Conservation (phyloP, 2,888 invertebrate species). For the Encarsia formosa region DNA sequence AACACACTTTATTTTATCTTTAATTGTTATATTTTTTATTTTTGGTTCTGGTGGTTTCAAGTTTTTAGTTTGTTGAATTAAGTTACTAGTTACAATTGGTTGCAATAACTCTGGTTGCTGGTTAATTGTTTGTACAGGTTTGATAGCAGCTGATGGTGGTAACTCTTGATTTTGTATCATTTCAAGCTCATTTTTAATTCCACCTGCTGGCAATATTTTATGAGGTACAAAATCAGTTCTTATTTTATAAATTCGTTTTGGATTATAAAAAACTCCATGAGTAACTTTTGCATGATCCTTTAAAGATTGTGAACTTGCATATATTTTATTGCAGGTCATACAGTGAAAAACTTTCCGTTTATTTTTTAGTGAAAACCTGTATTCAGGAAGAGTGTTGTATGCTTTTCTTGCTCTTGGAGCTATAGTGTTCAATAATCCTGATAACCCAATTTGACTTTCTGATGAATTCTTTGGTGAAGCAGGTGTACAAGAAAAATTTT, state of each 20-base stretch:
- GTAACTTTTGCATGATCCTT: constrained; percentile 34
- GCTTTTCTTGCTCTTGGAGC: constrained; percentile 35
- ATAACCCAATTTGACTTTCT: constrained; percentile 10
- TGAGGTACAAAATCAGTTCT: neutral
- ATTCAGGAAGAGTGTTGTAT: constrained; percentile 37
- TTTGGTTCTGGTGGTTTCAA: too few relatives aligned
- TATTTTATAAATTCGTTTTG: constrained; percentile 19
- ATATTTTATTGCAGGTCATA: constrained; percentile 38
- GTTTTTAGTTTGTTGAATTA: too few relatives aligned
- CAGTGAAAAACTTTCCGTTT: constrained; percentile 39
- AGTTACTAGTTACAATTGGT: too few relatives aligned
- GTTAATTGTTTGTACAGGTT: too few relatives aligned
- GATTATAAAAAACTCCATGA: constrained; percentile 34
- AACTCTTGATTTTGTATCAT: too few relatives aligned
- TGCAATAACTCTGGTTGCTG: too few relatives aligned
- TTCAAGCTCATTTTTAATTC: too few relatives aligned
- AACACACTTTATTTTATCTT: constrained; percentile 33
- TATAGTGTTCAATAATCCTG: constrained; percentile 30
- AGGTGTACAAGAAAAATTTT: constrained; percentile 12
- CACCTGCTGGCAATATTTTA: too few relatives aligned
- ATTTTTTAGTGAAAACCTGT: constrained; percentile 38
- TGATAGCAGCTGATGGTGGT: too few relatives aligned
- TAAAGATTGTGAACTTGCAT: constrained; percentile 31
- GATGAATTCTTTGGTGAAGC: constrained; percentile 12
- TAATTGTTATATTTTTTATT: neutral